A percentile compares a stretch with the other conserved stretches of the same genome.
phyloP scores from a whole-genome alignment of 1,140 invertebrate species.

The Heterodera schachtii region DNA sequence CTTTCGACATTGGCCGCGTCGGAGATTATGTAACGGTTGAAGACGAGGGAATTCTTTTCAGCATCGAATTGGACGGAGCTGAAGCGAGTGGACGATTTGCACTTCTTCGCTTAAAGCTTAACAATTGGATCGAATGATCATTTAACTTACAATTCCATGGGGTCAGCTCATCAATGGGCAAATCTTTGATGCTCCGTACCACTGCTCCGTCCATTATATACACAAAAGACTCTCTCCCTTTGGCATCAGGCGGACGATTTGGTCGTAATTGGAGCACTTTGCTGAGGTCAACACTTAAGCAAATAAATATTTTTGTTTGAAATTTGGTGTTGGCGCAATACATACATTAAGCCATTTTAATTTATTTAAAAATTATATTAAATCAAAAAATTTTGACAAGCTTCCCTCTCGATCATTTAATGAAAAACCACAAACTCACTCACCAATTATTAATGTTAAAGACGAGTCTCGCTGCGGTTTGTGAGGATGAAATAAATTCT shows the following conservation, averaged over 20 bases:
- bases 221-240: slow-evolving; percentile 32
- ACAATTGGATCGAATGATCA: not conserved
- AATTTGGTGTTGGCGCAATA: not conserved
- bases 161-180: slow-evolving; percentile 40
- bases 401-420: not conserved
- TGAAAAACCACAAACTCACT: too few species aligned
- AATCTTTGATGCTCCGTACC: slow-evolving; percentile 33
- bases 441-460: slow-evolving; percentile 43
- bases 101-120: slow-evolving; percentile 30
- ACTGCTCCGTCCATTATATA: slow-evolving; percentile 36
- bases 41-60: slow-evolving; percentile 27
- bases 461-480: slow-evolving; percentile 31
- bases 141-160: slow-evolving; percentile 36
- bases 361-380: not conserved
- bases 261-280: slow-evolving; percentile 33
- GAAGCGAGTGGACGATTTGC: slow-evolving; percentile 43
- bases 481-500: slow-evolving; percentile 36
- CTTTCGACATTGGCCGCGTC: slow-evolving; percentile 29
- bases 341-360: not conserved
- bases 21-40: slow-evolving; percentile 37
- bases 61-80: slow-evolving; percentile 25
- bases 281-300: slow-evolving; percentile 33
- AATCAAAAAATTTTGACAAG: not conserved
- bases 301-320: not conserved
- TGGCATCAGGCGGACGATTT: slow-evolving; percentile 33